phyloP scores from a whole-genome alignment of 2,113 vertebrate species.

The Pristiophorus japonicus region DNA sequence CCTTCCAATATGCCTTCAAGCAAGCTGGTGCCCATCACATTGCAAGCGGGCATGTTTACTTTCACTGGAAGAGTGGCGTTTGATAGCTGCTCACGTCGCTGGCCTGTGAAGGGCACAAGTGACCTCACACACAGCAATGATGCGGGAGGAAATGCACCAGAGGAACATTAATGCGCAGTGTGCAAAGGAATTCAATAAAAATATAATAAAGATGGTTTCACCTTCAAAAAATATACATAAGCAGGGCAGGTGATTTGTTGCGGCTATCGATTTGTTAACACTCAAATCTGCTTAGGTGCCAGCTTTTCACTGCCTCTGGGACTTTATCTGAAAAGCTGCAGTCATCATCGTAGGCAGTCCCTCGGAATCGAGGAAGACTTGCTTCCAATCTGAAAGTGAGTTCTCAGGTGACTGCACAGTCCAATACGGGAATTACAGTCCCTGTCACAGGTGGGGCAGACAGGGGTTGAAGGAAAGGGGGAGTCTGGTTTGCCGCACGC shows the following conservation, averaged over 20 bases:
- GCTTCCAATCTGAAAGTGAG: too few species aligned
- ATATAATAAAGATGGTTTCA: neutral
- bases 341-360: too few species aligned
- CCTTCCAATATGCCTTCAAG: neutral
- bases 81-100: neutral
- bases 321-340: too few species aligned
- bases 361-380: too few species aligned
- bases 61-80: too few species aligned
- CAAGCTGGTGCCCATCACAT: neutral
- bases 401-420: too few species aligned
- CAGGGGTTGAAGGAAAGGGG: too few species aligned
- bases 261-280: neutral
- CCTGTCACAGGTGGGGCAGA: too few species aligned
- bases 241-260: neutral
- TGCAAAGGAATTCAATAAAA: neutral
- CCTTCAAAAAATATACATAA: neutral
- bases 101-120: neutral
- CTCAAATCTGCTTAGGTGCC: neutral
- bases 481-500: too few species aligned
- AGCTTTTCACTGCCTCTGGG: neutral
- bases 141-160: neutral
- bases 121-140: neutral
- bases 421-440: too few species aligned
- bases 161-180: neutral
- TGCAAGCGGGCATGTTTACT: neutral